Evolutionary conservation across 2,113 vertebrate species (phyloP).

Genomic region (Lamprotornis superbus): DNA sequence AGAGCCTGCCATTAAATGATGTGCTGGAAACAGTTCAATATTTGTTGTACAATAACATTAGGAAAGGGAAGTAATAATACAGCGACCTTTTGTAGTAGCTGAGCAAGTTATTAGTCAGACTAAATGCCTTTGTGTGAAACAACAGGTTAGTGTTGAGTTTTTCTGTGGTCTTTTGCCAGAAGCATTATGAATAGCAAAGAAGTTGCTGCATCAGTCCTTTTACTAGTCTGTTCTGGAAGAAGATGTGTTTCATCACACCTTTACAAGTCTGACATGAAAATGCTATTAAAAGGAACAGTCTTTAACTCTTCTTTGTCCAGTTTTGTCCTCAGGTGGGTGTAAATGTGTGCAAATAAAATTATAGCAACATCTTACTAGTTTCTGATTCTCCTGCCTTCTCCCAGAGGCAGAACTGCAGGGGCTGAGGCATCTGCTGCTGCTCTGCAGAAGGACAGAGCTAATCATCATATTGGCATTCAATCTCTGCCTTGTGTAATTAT

Average conservation of each 20-base stretch:
- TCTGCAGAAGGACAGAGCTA: not conserved
- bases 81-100: not conserved
- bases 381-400: not conserved
- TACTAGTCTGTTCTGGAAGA: not conserved
- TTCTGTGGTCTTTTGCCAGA: not conserved
- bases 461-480: not conserved
- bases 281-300: not conserved
- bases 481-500: not conserved
- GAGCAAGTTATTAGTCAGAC: not conserved
- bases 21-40: not conserved
- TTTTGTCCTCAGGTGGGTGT: not conserved
- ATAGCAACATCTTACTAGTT: not conserved
- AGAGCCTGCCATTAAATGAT: not conserved
- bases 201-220: not conserved
- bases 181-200: not conserved
- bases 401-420: not conserved
- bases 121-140: not conserved
- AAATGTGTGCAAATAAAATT: not conserved
- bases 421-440: not conserved
- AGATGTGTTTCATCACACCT: not conserved
- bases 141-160: not conserved
- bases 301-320: not conserved
- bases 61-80: not conserved
- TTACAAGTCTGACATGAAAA: not conserved
- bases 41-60: not conserved